phyloP scores from a whole-genome alignment of 2,113 vertebrate genomes.

The Setophaga petechia region DNA sequence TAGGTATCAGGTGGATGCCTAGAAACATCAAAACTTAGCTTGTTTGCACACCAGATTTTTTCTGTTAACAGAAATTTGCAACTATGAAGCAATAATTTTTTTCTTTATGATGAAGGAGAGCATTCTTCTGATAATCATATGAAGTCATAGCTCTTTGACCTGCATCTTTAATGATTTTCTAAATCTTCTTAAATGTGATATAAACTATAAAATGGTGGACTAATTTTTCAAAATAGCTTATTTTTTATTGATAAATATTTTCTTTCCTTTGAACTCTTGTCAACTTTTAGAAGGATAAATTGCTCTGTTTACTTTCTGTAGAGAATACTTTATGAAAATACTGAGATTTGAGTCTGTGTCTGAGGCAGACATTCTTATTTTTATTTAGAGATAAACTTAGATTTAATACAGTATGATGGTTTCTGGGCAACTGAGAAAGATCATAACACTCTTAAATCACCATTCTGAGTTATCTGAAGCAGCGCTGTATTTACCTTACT shows the following conservation, averaged over 20 bases:
- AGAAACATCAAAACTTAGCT: background rate
- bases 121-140: background rate
- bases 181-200: conserved; percentile 29
- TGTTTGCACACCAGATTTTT: background rate
- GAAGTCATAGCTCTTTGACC: background rate
- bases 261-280: conserved; percentile 22
- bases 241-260: conserved; percentile 44
- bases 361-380: background rate
- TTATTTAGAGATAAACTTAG: background rate
- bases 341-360: background rate
- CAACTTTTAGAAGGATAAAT: conserved; percentile 40
- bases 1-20: background rate
- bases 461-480: background rate
- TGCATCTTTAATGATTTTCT: conserved; percentile 15
- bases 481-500: background rate
- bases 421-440: background rate
- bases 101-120: background rate
- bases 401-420: background rate
- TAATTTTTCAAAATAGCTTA: conserved; percentile 6
- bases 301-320: background rate
- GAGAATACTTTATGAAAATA: conserved; percentile 20
- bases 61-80: background rate
- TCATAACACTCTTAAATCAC: background rate
- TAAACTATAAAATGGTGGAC: background rate
- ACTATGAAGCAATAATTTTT: background rate